These are phyloP conservation scores for Caretta caretta DNA, from an alignment of 2,113 vertebrate species.

Conservation along the genomic window DNA sequence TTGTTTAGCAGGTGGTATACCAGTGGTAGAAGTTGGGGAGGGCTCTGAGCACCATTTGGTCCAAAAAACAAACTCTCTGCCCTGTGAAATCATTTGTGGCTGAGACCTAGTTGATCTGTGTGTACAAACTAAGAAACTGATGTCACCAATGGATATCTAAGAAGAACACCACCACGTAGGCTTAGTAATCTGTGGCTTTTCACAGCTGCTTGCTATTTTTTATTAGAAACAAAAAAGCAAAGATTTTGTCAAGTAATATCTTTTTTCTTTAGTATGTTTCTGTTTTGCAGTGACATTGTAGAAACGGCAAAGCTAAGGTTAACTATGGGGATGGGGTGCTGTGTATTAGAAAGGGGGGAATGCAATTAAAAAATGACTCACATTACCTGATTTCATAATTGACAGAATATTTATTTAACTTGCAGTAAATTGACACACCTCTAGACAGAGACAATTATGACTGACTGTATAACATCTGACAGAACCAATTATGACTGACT, in stretches of 20 bases:
- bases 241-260: not conserved
- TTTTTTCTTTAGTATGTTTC: slow-evolving; percentile 60
- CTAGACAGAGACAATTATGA: slow-evolving; percentile 89
- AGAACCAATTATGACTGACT: slow-evolving; percentile 89
- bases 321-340: slow-evolving; percentile 74
- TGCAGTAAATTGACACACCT: slow-evolving; percentile 88
- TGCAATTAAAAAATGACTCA: slow-evolving; percentile 81
- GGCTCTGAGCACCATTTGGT: not conserved
- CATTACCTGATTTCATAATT: slow-evolving; percentile 85
- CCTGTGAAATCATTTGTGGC: not conserved
- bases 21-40: not conserved
- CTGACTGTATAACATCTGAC: slow-evolving; percentile 88
- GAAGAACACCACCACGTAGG: slow-evolving; percentile 21
- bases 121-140: not conserved
- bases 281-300: slow-evolving; percentile 56
- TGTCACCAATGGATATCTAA: not conserved
- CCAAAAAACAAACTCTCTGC: not conserved
- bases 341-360: slow-evolving; percentile 74
- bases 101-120: not conserved
- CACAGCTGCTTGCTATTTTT: slow-evolving; percentile 31
- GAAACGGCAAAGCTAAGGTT: slow-evolving; percentile 69
- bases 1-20: not conserved
- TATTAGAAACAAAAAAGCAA: slow-evolving; percentile 54
- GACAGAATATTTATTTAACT: slow-evolving; percentile 89
- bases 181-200: slow-evolving; percentile 50